phyloP scores from a whole-genome alignment of 2,113 vertebrate species.

The Gymnorhina tibicen region DNA sequence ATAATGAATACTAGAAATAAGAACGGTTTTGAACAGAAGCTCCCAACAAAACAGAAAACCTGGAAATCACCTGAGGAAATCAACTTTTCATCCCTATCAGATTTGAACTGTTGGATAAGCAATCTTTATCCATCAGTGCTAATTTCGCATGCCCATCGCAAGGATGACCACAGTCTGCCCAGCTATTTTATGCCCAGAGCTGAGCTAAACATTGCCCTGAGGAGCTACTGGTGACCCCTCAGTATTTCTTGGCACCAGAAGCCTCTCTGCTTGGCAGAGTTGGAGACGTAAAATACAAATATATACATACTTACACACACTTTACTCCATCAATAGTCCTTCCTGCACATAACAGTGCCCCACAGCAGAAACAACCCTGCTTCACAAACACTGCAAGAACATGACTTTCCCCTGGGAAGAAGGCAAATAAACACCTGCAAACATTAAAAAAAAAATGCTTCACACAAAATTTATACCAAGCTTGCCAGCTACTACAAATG shows the following conservation, averaged over 20 bases:
- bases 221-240: not conserved
- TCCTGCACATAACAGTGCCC: not conserved
- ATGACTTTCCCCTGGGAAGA: not conserved
- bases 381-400: not conserved
- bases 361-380: not conserved
- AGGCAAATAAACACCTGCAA: not conserved
- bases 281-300: fast-evolving
- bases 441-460: not conserved
- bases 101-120: not conserved
- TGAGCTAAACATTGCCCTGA: not conserved
- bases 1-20: not conserved
- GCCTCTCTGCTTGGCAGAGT: not conserved
- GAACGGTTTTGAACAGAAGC: not conserved
- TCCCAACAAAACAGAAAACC: not conserved
- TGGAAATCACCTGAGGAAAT: not conserved
- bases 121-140: not conserved
- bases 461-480: not conserved
- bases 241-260: not conserved
- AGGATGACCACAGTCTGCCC: not conserved
- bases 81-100: not conserved
- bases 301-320: not conserved
- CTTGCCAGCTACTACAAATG: not conserved
- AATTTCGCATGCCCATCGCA: not conserved
- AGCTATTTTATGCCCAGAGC: not conserved
- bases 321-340: not conserved